phyloP scores from a whole-genome alignment of 2,888 invertebrate species.

The Parapristionchus giblindavisi region DNA sequence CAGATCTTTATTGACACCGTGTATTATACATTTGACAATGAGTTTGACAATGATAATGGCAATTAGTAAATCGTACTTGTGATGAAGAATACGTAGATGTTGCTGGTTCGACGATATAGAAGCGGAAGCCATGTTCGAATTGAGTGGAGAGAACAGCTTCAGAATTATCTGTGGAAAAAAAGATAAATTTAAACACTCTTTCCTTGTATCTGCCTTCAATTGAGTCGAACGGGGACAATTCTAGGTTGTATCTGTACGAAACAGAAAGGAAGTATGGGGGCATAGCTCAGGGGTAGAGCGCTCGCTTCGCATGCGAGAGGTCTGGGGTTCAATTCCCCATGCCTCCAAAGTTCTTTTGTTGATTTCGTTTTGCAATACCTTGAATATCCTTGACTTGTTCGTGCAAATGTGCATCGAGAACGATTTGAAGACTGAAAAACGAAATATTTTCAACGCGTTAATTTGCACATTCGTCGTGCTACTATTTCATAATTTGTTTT shows the following conservation, averaged over 20 bases:
- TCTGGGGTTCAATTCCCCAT: conserved; percentile 63
- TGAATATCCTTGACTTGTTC: conserved; percentile 55
- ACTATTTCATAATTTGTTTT: no score
- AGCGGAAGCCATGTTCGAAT: conserved; percentile 65
- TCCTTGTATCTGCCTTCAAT: background rate
- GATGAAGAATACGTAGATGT: conserved; percentile 38
- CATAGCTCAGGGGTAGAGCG: conserved; percentile 69
- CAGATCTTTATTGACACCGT: background rate
- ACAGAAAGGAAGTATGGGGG: no score
- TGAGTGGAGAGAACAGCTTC: conserved; percentile 55
- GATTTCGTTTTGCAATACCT: background rate
- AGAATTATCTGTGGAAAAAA: conserved; percentile 29
- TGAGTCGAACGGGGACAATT: no score
- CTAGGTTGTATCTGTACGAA: no score
- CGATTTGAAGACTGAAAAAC: conserved; percentile 51
- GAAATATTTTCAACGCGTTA: background rate
- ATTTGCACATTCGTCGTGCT: background rate
- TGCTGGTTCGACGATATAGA: conserved; percentile 59
- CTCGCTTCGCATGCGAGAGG: conserved; percentile 70
- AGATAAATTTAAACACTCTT: background rate
- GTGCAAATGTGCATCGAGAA: conserved; percentile 61
- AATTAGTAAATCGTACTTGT: background rate
- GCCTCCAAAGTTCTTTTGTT: background rate
- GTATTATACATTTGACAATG: background rate
- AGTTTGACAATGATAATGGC: background rate